These are phyloP conservation scores for Drosophila conformis DNA, from an alignment of 2,888 invertebrate species.

Conservation along the genomic window DNA sequence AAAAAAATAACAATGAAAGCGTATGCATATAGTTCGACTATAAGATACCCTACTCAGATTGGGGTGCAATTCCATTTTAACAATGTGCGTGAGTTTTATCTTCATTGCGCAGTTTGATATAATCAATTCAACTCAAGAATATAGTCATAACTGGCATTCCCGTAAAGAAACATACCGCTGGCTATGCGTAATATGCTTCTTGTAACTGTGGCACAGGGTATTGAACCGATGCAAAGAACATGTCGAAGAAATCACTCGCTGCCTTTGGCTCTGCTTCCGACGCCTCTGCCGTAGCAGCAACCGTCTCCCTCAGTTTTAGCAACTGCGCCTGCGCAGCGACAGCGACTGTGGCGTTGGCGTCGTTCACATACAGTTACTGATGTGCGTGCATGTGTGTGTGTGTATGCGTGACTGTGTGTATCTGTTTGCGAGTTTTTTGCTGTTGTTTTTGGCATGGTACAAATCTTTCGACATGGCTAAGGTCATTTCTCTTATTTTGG, in stretches of 20 bases:
- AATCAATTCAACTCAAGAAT: not conserved
- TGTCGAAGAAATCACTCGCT: constrained; percentile 22
- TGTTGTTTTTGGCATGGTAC: constrained; percentile 47
- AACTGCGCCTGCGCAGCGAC: constrained; percentile 49
- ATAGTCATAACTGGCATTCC: not conserved
- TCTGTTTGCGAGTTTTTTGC: constrained; percentile 16
- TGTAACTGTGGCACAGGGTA: constrained; percentile 16
- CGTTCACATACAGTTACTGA: constrained; percentile 2
- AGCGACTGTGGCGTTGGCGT: constrained; percentile 36
- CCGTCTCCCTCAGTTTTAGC: constrained; percentile 12
- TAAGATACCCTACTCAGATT: constrained; percentile 16
- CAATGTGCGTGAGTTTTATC: not conserved
- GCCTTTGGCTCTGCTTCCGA: constrained; percentile 10
- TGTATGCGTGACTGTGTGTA: not conserved
- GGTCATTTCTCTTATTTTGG: constrained; percentile 69
- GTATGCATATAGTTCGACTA: not conserved
- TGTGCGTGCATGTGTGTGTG: not conserved
- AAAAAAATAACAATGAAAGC: constrained; percentile 2
- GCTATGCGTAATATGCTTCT: not conserved
- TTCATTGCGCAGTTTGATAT: not conserved
- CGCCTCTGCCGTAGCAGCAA: not conserved
- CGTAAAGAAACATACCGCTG: not conserved
- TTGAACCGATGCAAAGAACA: constrained; percentile 35
- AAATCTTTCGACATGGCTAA: constrained; percentile 64
- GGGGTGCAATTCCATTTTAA: not conserved